Evolutionary conservation across 2,113 vertebrate species (phyloP).

Genomic region (Phainopepla nitens): DNA sequence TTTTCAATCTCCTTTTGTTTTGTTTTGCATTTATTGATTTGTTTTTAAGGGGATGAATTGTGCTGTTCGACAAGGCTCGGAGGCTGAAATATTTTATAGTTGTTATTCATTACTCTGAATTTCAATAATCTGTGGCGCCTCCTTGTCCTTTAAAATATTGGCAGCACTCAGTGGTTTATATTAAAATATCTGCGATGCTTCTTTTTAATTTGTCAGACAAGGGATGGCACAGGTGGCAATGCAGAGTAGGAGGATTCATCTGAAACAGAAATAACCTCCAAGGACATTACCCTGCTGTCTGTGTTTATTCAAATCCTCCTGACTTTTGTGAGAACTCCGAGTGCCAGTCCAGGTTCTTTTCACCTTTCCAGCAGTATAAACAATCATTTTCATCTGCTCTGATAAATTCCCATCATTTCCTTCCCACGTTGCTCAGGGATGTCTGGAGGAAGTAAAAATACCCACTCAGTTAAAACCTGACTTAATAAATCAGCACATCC

Average conservation of each 20-base stretch:
- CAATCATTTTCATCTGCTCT: not conserved
- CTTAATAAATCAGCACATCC: not conserved
- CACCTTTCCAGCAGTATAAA: not conserved
- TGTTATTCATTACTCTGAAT: not conserved
- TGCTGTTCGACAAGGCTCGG: not conserved
- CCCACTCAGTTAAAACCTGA: not conserved
- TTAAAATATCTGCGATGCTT: not conserved
- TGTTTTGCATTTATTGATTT: not conserved
- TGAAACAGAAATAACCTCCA: conserved; percentile 29
- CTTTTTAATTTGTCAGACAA: conserved; percentile 23
- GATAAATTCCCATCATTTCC: not conserved
- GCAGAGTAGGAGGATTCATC: not conserved
- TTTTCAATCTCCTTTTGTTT: not conserved
- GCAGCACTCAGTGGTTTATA: not conserved
- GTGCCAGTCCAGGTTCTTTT: not conserved
- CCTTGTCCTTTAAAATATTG: not conserved
- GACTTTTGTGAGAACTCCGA: not conserved
- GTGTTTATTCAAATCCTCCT: not conserved
- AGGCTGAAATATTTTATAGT: not conserved
- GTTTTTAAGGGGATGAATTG: not conserved
- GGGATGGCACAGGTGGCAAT: conserved; percentile 8
- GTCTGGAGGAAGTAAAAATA: not conserved
- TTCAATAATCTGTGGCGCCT: not conserved
- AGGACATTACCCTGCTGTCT: not conserved
- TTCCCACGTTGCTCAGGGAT: not conserved